A percentile compares a stretch with the other conserved stretches of the same genome.
These are phyloP conservation scores for Synergus itoensis DNA, from an alignment of 2,888 invertebrate genomes.

Conservation along the genomic window DNA sequence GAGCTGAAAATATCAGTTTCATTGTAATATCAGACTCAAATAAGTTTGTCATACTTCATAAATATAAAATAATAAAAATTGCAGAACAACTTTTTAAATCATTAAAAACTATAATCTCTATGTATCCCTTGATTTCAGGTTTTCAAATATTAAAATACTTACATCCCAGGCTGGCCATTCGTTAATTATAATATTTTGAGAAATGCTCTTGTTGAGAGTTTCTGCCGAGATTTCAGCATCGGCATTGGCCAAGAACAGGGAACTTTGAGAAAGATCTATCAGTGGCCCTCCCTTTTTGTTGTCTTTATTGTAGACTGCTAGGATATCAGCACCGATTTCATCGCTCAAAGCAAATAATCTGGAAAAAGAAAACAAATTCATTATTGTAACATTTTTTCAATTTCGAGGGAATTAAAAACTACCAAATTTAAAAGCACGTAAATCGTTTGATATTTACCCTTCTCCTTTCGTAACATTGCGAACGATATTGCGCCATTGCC, in stretches of 20 bases:
- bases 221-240: conserved; percentile 61
- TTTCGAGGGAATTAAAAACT: not conserved
- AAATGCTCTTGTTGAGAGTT: conserved; percentile 60
- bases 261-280: conserved; percentile 71
- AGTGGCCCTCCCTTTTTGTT: conserved; percentile 48
- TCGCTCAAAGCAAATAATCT: conserved; percentile 71
- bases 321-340: conserved; percentile 65
- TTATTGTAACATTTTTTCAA: conserved; percentile 12
- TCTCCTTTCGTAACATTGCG: conserved; percentile 79
- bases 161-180: conserved; percentile 80
- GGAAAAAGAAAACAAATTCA: conserved; percentile 42
- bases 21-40: conserved; percentile 30
- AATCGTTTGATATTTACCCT: conserved; percentile 64
- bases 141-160: conserved; percentile 59
- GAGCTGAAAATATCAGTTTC: conserved; percentile 60
- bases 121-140: not conserved
- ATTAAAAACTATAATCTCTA: no score
- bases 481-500: conserved; percentile 83
- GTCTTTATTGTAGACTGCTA: conserved; percentile 67
- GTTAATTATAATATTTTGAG: conserved; percentile 57
- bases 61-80: no score
- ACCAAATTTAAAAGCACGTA: not conserved
- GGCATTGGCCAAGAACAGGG: conserved; percentile 64
- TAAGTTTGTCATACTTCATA: no score
- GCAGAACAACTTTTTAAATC: no score